Base-by-base conservation (phyloP, 2,888 invertebrate genomes). In the Pyrrhia umbra region DNA sequence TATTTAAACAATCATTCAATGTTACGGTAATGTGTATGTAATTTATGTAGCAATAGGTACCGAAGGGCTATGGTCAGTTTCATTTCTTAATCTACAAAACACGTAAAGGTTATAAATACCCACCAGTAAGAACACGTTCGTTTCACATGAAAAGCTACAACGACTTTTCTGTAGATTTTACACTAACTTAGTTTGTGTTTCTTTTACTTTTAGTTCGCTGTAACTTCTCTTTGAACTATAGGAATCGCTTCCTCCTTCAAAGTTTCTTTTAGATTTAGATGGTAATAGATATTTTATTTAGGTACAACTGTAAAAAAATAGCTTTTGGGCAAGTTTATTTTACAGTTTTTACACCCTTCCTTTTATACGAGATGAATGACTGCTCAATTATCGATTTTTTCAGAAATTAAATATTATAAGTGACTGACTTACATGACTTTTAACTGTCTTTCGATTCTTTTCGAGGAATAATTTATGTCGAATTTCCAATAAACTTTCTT, bases 131-230 rank as follows among this genome's bases (percentile, higher is more conserved):
- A 58, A 67, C 39, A 15, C 6, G 30, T 70, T 65, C 67, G 78
- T 75, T 78, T 64, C 76, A 68, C 75, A 75, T 74, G 75, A 66
- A 75, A 64, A 51, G 59, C 49, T 68, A 63, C 68, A 81, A 72
- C 75, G 80, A 82, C 72, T 81, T 64, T 59, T 72, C 61, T 51
- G 69, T 56, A 68, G 64, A 75, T 77, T 77, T 77, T 77, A 55
- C 68, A 72, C 71, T 77, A 72, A 76, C 74, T 69, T 65, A 70
- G 73, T 77, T 80, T 73, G 59, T 73, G 59, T 69, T 63, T 62
- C 56, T 78, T 65, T 65, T 62, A 55, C 63, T 64, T 74, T 61
- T 52, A 67, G 62, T 61, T 75, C 55, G 23, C 45, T 46, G 59
- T 59, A 68, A 71, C 59, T 79, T 77, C 47, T 47, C 66, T 79